Percentiles rank a stretch among this genome's conserved stretches.
phyloP scores from a whole-genome alignment of 64 coral and sea anemone genomes.

The Montipora sp. region DNA sequence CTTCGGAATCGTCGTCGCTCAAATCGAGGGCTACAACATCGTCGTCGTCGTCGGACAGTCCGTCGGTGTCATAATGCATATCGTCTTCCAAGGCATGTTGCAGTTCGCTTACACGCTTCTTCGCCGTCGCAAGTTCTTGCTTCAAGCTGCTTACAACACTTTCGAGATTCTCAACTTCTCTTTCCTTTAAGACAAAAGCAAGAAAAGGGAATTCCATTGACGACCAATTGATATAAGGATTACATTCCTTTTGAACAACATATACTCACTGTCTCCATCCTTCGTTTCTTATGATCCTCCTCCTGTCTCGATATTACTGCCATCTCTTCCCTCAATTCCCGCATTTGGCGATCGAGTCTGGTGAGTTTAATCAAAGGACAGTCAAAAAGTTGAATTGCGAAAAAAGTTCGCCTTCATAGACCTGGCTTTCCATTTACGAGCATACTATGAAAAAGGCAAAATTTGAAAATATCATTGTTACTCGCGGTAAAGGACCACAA shows the following conservation, averaged over 20 bases:
- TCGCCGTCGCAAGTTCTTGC: conserved; percentile 83
- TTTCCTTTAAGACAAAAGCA: conserved; percentile 56
- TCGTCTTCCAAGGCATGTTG: conserved; percentile 96
- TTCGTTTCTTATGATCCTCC: conserved; percentile 88
- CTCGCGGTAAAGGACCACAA: background rate
- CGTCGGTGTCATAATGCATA: conserved; percentile 79
- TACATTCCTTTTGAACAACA: background rate
- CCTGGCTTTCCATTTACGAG: too few species aligned
- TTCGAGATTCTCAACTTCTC: conserved; percentile 83
- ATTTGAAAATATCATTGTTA: too few species aligned
- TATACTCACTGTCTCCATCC: conserved; percentile 79
- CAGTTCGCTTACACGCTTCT: conserved; percentile 90
- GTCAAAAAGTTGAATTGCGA: too few species aligned
- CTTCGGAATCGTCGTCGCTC: conserved; percentile 74
- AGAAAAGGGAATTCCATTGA: background rate
- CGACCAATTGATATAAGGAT: background rate
- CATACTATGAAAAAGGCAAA: too few species aligned
- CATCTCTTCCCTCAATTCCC: conserved; percentile 87
- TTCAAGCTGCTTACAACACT: conserved; percentile 70
- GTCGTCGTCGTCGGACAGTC: conserved; percentile 70
- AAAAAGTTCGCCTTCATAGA: too few species aligned
- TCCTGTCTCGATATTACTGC: conserved; percentile 75
- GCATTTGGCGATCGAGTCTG: conserved; percentile 83
- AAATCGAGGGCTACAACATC: conserved; percentile 68
- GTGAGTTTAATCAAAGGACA: background rate